Evolutionary conservation across 30 jellyfish, hydroid and myxozoan species (phyloP), one percentile per base, ranked within the genome.

Genomic region (Hydractinia symbiolongicarpus): DNA sequence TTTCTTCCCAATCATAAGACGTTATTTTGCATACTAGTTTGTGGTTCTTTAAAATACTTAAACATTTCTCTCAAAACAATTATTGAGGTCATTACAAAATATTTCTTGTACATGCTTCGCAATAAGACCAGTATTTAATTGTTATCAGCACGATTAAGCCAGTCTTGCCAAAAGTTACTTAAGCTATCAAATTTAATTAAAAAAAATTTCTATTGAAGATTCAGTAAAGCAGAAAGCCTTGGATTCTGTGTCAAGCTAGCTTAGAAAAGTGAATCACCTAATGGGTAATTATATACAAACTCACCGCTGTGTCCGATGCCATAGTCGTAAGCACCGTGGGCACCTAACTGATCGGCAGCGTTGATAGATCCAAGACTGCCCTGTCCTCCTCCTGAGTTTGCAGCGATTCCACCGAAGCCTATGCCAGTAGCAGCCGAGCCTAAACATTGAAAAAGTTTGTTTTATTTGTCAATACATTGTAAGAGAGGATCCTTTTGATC

Each of bases 371-470:
- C 94, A 7, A 86, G 87, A 61, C 95, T 85, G n/a, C 95, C 95
- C 5, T 94, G 96, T 9, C 90, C 95, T 7, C 86, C 94, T 2
- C 90, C 97, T 9, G 95, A 84, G 81, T 90, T 90, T 14, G 81
- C 55, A 4, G 87, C 95, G 6, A 90, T 53, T 21, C 96, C 96
- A 19, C 97, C 97, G 52, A 79, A 53, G 8, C 97, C 97, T 56
- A 90, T 72, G 15, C 95, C 95, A 19, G 89, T 77, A 66, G 97
- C 95, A 5, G 90, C 86, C 1, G 97, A 68, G 52, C 97, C 97
- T 90, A 64, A 54, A 73, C 49, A 30, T 61, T 62, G 50, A 69
- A 8, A 75, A 16, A 4, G 9, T 10, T 19, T 19, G 9, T 71
- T 1, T 67, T 13, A 67, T 11, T 13, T 15, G 19, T 30, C 44